These are phyloP conservation scores for Phengaris arion DNA, from an alignment of 2,888 invertebrate genomes.

Conservation along the genomic window DNA sequence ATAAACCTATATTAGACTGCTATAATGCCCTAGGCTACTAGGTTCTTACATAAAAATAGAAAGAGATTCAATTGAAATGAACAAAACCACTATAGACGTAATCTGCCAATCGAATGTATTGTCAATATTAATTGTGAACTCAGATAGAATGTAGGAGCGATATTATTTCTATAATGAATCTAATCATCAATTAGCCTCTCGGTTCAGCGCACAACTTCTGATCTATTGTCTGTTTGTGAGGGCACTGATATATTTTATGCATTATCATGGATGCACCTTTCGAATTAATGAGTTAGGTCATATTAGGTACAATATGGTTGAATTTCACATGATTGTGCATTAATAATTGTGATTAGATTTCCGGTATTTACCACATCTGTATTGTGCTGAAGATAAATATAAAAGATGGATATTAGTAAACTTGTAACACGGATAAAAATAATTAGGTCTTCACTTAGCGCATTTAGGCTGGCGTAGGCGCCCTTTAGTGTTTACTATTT, in stretches of 20 bases:
- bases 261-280: conserved; percentile 19
- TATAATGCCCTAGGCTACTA: neutral
- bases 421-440: neutral
- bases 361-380: neutral
- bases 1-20: neutral
- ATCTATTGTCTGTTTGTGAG: conserved; percentile 31
- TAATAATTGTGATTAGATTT: neutral
- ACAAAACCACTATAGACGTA: conserved; percentile 17
- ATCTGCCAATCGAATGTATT: conserved; percentile 34
- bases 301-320: conserved; percentile 7
- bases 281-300: conserved; percentile 17
- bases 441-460: neutral
- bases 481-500: conserved; percentile 24
- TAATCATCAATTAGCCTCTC: conserved; percentile 40
- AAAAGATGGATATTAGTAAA: too few species aligned
- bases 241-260: conserved; percentile 31
- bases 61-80: conserved; percentile 17
- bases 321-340: neutral
- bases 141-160: conserved; percentile 33
- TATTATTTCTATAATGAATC: conserved; percentile 37
- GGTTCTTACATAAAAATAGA: conserved; percentile 1
- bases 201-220: conserved; percentile 34
- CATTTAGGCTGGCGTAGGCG: conserved; percentile 17
- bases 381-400: neutral
- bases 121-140: conserved; percentile 39